Conservation (phyloP, 1,140 invertebrate genomes). For the Cydia strobilella region DNA sequence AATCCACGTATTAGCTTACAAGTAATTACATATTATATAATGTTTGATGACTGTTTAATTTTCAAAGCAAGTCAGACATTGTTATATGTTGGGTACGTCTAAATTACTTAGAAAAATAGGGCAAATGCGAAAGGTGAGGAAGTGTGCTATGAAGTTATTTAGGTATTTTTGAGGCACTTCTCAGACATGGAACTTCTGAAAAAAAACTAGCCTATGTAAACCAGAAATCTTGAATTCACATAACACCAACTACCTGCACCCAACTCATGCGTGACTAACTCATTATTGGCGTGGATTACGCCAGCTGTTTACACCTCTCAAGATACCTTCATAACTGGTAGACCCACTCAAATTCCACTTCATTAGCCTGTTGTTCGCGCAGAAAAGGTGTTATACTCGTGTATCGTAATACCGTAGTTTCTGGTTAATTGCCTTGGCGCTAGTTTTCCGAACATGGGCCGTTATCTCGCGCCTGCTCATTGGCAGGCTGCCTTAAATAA, state of each 20-base stretch:
- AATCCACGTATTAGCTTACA: too few relatives aligned
- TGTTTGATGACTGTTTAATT: too few relatives aligned
- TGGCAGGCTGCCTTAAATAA: slow-evolving; percentile 58
- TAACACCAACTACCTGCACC: not conserved
- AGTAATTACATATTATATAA: too few relatives aligned
- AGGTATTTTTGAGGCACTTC: too few relatives aligned
- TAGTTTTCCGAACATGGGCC: slow-evolving; percentile 39
- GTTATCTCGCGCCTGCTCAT: slow-evolving; percentile 39
- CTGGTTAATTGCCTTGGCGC: slow-evolving; percentile 43
- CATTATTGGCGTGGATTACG: not conserved
- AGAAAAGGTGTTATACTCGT: not conserved
- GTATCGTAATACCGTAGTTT: slow-evolving; percentile 30
- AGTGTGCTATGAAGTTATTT: too few relatives aligned
- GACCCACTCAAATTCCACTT: not conserved
- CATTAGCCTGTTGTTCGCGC: not conserved
- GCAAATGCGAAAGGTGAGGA: too few relatives aligned
- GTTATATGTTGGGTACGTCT: too few relatives aligned
- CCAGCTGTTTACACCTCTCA: not conserved
- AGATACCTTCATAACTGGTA: not conserved
- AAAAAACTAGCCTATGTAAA: too few relatives aligned
- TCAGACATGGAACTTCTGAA: not conserved
- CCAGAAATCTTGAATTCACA: too few relatives aligned
- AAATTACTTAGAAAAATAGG: too few relatives aligned
- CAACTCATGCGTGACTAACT: not conserved
- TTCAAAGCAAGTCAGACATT: too few relatives aligned